A percentile compares a stretch with the other conserved stretches of the same genome.
Conservation (phyloP, 2,888 invertebrate genomes). For the Sinopyrophorus schimmeli region DNA sequence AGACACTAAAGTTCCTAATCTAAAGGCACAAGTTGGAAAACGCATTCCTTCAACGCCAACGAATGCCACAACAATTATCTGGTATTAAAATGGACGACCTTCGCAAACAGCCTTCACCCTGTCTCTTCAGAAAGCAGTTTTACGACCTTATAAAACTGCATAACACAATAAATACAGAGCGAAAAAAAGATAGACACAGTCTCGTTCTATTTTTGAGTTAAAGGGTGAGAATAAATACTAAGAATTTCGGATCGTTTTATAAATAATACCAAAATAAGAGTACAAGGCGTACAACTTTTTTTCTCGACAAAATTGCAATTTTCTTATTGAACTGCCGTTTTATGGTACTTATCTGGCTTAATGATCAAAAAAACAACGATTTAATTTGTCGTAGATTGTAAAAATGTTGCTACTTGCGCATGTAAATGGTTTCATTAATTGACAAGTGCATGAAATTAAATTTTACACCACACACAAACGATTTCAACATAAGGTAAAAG, state of each 20-base stretch:
- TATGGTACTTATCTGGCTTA: slow-evolving; percentile 14
- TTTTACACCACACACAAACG: background rate
- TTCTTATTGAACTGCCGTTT: no score
- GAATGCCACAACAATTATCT: slow-evolving; percentile 32
- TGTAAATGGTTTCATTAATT: slow-evolving; percentile 25
- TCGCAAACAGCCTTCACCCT: slow-evolving; percentile 35
- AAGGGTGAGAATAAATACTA: no score
- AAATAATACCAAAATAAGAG: no score
- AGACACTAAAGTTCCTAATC: slow-evolving; percentile 14
- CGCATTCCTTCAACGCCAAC: slow-evolving; percentile 24
- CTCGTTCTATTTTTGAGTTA: no score
- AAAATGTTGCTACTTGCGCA: slow-evolving; percentile 15
- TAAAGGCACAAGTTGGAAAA: slow-evolving; percentile 7
- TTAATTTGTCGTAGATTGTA: slow-evolving; percentile 21
- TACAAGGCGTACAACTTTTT: no score
- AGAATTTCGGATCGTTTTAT: no score
- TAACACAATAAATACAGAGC: slow-evolving; percentile 9
- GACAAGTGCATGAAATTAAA: slow-evolving; percentile 15
- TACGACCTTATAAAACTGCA: slow-evolving; percentile 26
- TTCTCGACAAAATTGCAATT: no score
- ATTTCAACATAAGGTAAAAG: background rate
- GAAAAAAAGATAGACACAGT: slow-evolving; percentile 6
- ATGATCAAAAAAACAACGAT: slow-evolving; percentile 18
- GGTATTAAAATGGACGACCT: slow-evolving; percentile 30
- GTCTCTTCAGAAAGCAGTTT: slow-evolving; percentile 32